Percentiles rank a stretch among this genome's conserved stretches.
These are phyloP conservation scores for Neoniphon sammara DNA, from an alignment of 2,797 vertebrate species.

Conservation along the genomic window DNA sequence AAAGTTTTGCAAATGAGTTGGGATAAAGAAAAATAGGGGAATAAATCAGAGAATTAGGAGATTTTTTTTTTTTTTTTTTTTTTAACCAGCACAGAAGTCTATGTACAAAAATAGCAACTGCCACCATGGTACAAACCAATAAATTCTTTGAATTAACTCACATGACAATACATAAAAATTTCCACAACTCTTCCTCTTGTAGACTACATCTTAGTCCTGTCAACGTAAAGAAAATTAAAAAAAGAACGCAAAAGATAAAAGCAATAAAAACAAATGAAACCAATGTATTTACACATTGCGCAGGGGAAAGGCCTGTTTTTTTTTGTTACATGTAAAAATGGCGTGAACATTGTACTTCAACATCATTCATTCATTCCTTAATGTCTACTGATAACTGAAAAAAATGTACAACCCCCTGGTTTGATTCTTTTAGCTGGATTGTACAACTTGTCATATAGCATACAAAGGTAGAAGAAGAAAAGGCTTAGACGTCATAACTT, in stretches of 20 bases:
- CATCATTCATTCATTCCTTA: conserved; percentile 66
- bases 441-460: conserved; percentile 79
- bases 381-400: conserved; percentile 72
- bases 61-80: conserved; percentile 40
- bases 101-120: conserved; percentile 73
- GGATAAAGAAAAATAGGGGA: not conserved
- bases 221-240: conserved; percentile 33
- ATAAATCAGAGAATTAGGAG: conserved; percentile 34
- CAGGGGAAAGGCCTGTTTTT: conserved; percentile 44
- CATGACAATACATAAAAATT: conserved; percentile 40
- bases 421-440: conserved; percentile 73
- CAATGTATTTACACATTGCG: conserved; percentile 67
- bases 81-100: conserved; percentile 63
- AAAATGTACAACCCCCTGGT: conserved; percentile 65
- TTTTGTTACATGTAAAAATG: conserved; percentile 65
- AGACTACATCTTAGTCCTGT: conserved; percentile 29
- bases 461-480: conserved; percentile 76
- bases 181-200: conserved; percentile 25
- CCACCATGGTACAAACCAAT: conserved; percentile 67
- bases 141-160: conserved; percentile 37
- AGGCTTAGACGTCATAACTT: conserved; percentile 70
- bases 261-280: conserved; percentile 37
- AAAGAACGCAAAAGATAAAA: conserved; percentile 50
- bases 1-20: conserved; percentile 11
- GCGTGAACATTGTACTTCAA: conserved; percentile 47